Conservation (phyloP, 2,797 vertebrate genomes). For the Smutsia gigantea region DNA sequence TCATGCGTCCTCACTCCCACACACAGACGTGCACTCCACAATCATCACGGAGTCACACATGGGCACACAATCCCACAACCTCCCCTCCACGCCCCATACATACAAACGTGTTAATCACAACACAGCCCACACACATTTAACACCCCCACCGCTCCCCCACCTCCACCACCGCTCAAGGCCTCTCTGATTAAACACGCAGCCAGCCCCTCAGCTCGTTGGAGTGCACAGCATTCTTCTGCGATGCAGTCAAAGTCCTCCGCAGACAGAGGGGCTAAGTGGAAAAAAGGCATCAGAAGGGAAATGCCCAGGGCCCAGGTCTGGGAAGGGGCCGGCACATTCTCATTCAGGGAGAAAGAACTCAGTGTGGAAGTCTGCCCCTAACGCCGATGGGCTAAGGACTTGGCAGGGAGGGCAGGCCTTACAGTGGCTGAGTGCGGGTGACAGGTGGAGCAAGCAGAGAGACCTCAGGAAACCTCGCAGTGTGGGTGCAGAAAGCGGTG, state of each 20-base stretch:
- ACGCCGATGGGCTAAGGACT: not conserved
- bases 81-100: not conserved
- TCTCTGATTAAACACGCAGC: not conserved
- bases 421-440: not conserved
- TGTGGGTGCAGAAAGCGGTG: not conserved
- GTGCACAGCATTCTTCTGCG: constrained; percentile 82
- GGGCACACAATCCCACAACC: not conserved
- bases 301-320: not conserved
- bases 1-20: not conserved
- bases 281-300: constrained; percentile 34
- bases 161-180: not conserved
- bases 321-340: not conserved
- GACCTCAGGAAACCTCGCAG: not conserved
- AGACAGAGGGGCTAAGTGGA: constrained; percentile 64
- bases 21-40: not conserved
- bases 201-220: constrained; percentile 6
- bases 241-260: constrained; percentile 82
- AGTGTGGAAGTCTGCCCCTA: not conserved
- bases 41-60: not conserved
- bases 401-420: not conserved
- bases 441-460: not conserved
- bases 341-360: not conserved
- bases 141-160: not conserved
- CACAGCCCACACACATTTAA: not conserved
- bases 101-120: not conserved